Conservation (phyloP, 2,113 vertebrate genomes). For the Polypterus senegalus region DNA sequence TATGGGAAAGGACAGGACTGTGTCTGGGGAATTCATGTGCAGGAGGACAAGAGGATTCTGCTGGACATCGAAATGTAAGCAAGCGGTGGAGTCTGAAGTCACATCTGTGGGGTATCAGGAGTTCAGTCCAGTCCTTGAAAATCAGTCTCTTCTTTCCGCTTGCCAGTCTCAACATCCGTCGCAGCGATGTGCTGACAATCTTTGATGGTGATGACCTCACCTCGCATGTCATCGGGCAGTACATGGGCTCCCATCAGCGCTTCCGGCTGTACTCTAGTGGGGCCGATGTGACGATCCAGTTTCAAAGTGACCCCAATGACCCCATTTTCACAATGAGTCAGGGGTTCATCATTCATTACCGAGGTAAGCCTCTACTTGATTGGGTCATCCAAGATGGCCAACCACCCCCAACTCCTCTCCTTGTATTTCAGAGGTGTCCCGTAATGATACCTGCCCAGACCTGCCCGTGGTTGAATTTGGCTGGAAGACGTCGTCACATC, state of each 20-base stretch:
- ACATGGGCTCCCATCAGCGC: conserved; percentile 66
- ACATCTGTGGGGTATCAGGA: too few species aligned
- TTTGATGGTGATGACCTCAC: conserved; percentile 72
- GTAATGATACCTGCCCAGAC: conserved; percentile 78
- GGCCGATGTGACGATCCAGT: conserved; percentile 77
- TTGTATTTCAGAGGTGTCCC: conserved; percentile 61
- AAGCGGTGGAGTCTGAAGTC: not conserved
- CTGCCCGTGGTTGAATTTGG: conserved; percentile 71
- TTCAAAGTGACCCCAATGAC: conserved; percentile 73
- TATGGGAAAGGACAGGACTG: conserved; percentile 80
- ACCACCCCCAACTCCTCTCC: not conserved
- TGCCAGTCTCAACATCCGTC: conserved; percentile 73
- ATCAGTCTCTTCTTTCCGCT: not conserved
- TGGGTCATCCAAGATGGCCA: not conserved
- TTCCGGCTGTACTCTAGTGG: conserved; percentile 72
- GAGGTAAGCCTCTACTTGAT: conserved; percentile 38
- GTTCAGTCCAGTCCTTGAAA: too few species aligned
- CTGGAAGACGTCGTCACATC: conserved; percentile 77
- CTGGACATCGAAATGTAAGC: conserved; percentile 79
- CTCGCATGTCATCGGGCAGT: conserved; percentile 73
- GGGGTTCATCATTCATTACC: conserved; percentile 79
- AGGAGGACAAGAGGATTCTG: conserved; percentile 74
- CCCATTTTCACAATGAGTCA: conserved; percentile 69
- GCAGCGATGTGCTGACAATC: conserved; percentile 70
- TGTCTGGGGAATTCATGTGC: conserved; percentile 77